A percentile compares a stretch with the other conserved stretches of the same genome.
Conservation (phyloP, 2,888 invertebrate genomes). For the Operophtera brumata region DNA sequence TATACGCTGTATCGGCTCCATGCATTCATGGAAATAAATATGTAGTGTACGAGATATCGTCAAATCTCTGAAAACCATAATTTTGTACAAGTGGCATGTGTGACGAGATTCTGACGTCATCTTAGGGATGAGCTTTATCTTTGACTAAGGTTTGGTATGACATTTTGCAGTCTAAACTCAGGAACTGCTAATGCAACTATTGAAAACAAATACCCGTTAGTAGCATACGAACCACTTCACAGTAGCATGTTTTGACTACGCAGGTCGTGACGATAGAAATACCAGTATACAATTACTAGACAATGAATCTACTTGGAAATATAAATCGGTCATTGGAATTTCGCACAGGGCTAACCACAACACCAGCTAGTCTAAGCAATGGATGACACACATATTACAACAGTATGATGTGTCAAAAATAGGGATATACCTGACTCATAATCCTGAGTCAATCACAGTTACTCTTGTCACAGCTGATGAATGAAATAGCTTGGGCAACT, state of each 20-base stretch:
- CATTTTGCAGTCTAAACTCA: too few species aligned
- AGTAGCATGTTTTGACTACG: constrained; percentile 6
- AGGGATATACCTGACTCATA: constrained; percentile 43
- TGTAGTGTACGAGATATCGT: too few species aligned
- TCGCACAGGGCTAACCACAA: constrained; percentile 23
- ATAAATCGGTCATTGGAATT: constrained; percentile 10
- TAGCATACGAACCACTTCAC: not conserved
- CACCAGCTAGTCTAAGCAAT: constrained; percentile 47
- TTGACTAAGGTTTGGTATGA: too few species aligned
- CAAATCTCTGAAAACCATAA: too few species aligned
- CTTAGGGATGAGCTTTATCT: too few species aligned
- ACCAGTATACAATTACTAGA: constrained; percentile 10
- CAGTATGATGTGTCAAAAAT: constrained; percentile 39
- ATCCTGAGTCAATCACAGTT: constrained; percentile 34
- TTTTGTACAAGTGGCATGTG: too few species aligned
- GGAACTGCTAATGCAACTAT: too few species aligned
- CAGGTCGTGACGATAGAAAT: not conserved
- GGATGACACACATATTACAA: constrained; percentile 58
- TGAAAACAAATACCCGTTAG: too few species aligned
- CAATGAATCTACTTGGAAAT: constrained; percentile 11
- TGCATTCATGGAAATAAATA: too few species aligned
- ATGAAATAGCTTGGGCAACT: constrained; percentile 3
- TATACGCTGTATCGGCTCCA: too few species aligned
- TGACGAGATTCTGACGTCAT: too few species aligned
- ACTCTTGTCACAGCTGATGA: constrained; percentile 11